Percentiles rank a stretch among this genome's conserved stretches.
phyloP scores from a whole-genome alignment of 2,797 vertebrate genomes.

The Channa striata region DNA sequence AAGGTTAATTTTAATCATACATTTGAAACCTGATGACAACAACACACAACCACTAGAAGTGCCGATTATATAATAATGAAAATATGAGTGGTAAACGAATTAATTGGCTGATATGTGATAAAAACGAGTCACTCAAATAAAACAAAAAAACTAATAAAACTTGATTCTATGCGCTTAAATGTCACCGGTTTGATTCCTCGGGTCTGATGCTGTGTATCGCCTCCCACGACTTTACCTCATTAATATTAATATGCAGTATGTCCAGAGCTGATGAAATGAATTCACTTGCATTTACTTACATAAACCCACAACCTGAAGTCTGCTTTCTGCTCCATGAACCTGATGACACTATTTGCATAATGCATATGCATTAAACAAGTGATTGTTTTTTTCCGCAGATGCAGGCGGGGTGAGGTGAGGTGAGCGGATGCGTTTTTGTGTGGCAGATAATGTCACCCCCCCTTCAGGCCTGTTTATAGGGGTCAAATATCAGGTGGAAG shows the following conservation, averaged over 20 bases:
- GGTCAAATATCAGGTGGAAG: conserved; percentile 42
- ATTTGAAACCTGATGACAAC: not conserved
- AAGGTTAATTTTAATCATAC: conserved; percentile 23
- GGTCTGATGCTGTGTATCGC: not conserved
- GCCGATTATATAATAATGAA: not conserved
- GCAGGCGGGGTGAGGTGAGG: conserved; percentile 17
- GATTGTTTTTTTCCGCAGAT: conserved; percentile 19
- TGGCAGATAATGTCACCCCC: conserved; percentile 41
- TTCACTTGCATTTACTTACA: conserved; percentile 2
- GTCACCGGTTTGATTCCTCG: not conserved
- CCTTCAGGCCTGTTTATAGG: conserved; percentile 27
- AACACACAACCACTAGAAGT: not conserved
- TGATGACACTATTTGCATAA: conserved; percentile 64
- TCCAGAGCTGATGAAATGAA: conserved; percentile 8
- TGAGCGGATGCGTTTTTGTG: conserved; percentile 35
- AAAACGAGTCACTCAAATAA: not conserved
- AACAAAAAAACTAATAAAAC: too few relatives aligned
- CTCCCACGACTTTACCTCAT: conserved; percentile 25
- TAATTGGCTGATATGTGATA: not conserved
- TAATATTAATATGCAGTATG: not conserved
- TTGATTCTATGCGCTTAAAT: not conserved
- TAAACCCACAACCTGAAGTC: conserved; percentile 24
- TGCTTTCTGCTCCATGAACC: conserved; percentile 36
- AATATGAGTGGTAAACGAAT: too few relatives aligned
- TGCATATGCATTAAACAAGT: conserved; percentile 44